phyloP scores from a whole-genome alignment of 2,888 invertebrate genomes.

The Amblyteles armatorius region DNA sequence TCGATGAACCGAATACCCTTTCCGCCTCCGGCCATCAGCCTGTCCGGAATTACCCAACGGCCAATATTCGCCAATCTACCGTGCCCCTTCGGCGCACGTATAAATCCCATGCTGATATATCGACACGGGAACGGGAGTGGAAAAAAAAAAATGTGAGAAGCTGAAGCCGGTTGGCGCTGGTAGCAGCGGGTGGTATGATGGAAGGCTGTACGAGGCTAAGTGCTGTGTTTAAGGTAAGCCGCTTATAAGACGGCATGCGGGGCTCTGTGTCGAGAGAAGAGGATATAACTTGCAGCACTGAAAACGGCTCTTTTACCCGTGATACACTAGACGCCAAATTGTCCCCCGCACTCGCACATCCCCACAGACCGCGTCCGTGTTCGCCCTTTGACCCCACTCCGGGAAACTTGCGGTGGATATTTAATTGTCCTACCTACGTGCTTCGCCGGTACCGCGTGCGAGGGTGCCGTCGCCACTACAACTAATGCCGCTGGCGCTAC shows the following conservation, averaged over 20 bases:
- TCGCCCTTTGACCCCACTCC: conserved; percentile 53
- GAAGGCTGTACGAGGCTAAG: conserved; percentile 52
- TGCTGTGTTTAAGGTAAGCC: conserved; percentile 60
- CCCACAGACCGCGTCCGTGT: not conserved
- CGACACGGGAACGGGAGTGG: not conserved
- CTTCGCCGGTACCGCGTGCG: not conserved
- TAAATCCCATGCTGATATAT: not conserved
- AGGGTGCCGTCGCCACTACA: not conserved
- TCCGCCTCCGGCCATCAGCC: no score
- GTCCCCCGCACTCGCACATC: conserved; percentile 7
- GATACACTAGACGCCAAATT: conserved; percentile 48
- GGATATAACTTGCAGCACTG: conserved; percentile 19
- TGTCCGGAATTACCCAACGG: no score
- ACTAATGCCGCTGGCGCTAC: not conserved
- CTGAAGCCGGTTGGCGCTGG: not conserved
- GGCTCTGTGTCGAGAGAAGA: not conserved
- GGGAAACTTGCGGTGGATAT: conserved; percentile 44
- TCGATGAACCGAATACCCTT: no score
- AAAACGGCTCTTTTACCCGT: conserved; percentile 44
- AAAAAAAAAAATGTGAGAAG: conserved; percentile 1
- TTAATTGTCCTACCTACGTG: conserved; percentile 56
- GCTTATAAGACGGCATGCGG: conserved; percentile 43
- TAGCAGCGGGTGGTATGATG: conserved; percentile 9
- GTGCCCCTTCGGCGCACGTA: not conserved
- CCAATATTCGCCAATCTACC: not conserved